These are phyloP conservation scores for Odontomachus brunneus DNA, from an alignment of 1,140 invertebrate genomes.

Conservation along the genomic window DNA sequence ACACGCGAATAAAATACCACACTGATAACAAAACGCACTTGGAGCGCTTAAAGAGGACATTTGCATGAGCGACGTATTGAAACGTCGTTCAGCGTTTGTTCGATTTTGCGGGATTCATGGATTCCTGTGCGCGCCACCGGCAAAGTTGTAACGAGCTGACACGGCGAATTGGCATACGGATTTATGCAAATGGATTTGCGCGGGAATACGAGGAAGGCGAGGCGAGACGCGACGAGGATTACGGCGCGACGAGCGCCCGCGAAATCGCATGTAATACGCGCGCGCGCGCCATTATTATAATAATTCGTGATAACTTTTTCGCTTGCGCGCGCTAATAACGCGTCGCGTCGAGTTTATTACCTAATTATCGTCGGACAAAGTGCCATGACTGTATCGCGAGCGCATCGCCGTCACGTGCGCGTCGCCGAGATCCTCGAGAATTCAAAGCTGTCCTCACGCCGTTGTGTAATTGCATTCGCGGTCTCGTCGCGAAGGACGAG, in stretches of 20 bases:
- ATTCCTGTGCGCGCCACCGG: slow-evolving; percentile 37
- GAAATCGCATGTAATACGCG: slow-evolving; percentile 33
- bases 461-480: slow-evolving; percentile 11
- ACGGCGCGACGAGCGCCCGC: background rate
- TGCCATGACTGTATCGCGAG: background rate
- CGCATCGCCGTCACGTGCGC: background rate
- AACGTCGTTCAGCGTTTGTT: slow-evolving; percentile 42
- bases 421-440: slow-evolving; percentile 21
- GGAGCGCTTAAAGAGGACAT: slow-evolving; percentile 42
- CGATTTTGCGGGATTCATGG: slow-evolving; percentile 47
- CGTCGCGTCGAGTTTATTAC: slow-evolving; percentile 14
- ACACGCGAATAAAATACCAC: no score
- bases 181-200: slow-evolving; percentile 57
- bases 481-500: background rate
- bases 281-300: slow-evolving; percentile 21
- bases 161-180: slow-evolving; percentile 55
- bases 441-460: slow-evolving; percentile 19
- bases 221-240: background rate
- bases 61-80: slow-evolving; percentile 40
- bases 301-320: slow-evolving; percentile 48
- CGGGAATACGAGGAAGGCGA: slow-evolving; percentile 15
- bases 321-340: background rate
- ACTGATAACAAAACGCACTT: background rate
- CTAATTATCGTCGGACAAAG: slow-evolving; percentile 34
- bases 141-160: slow-evolving; percentile 56